Evolutionary conservation across 1,140 invertebrate species (phyloP).

Genomic region (Semibalanus balanoides): DNA sequence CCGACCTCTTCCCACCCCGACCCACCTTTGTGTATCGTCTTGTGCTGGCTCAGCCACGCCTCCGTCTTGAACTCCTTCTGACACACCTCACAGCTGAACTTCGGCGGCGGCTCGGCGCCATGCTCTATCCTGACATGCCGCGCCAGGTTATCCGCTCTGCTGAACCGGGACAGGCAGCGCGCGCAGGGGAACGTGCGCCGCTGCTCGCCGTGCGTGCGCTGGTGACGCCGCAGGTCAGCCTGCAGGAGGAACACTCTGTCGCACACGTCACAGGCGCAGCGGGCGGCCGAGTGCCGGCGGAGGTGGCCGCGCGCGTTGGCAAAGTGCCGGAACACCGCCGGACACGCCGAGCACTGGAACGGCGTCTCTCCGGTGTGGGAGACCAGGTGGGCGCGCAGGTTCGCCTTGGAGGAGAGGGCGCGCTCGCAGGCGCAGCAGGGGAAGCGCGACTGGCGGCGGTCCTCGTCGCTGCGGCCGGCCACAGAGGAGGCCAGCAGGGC

Average conservation of each 20-base stretch:
- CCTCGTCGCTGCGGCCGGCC: slow-evolving; percentile 95
- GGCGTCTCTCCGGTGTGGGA: slow-evolving; percentile 37
- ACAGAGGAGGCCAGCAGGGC: slow-evolving; percentile 82
- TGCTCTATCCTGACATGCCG: neutral
- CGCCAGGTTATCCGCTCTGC: neutral
- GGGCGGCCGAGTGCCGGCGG: slow-evolving; percentile 13
- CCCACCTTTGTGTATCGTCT: neutral
- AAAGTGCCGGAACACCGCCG: slow-evolving; percentile 28
- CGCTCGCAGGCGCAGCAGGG: neutral
- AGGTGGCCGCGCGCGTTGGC: slow-evolving; percentile 23
- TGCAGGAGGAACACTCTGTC: neutral
- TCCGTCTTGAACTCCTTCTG: neutral
- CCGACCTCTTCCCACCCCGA: too few relatives aligned
- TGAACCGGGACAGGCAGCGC: neutral
- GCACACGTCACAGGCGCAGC: neutral
- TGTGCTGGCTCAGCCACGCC: neutral
- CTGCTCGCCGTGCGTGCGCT: neutral
- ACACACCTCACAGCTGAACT: neutral
- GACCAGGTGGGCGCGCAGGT: slow-evolving; percentile 31
- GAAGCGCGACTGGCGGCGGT: slow-evolving; percentile 66
- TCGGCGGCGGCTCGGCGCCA: neutral
- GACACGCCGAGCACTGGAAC: slow-evolving; percentile 34
- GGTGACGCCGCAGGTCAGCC: neutral
- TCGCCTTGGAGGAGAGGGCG: slow-evolving; percentile 9
- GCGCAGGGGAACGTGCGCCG: neutral